A percentile compares a stretch with the other conserved stretches of the same genome.
Conservation (phyloP, 2,888 invertebrate species). For the Drosophila robusta region DNA sequence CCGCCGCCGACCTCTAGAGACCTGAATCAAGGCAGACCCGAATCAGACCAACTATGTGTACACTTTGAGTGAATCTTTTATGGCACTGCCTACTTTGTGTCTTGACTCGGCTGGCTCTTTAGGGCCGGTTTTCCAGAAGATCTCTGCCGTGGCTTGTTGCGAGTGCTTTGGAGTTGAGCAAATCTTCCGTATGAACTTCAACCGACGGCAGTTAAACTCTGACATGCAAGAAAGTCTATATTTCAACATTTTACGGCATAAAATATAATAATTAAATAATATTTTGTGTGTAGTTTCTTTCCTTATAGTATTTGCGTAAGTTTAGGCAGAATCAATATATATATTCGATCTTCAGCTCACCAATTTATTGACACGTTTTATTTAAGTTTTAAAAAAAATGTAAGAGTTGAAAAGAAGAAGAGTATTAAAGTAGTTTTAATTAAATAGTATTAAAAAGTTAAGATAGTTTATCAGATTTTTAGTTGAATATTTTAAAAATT, state of each 20-base stretch:
- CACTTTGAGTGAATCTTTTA: slow-evolving; percentile 68
- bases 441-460: too few relatives aligned
- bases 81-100: slow-evolving; percentile 75
- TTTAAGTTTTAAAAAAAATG: too few relatives aligned
- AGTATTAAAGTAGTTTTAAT: too few relatives aligned
- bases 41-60: slow-evolving; percentile 24
- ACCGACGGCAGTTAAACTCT: slow-evolving; percentile 54
- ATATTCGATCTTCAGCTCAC: too few relatives aligned
- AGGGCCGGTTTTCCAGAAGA: slow-evolving; percentile 26
- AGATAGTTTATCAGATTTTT: too few relatives aligned
- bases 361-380: too few relatives aligned
- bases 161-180: slow-evolving; percentile 8
- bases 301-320: too few relatives aligned
- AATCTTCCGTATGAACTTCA: not conserved
- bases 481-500: not conserved
- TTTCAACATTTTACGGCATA: too few relatives aligned
- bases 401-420: too few relatives aligned
- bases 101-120: slow-evolving; percentile 7
- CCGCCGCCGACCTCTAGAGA: not conserved
- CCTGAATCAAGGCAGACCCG: not conserved
- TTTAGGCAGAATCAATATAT: too few relatives aligned
- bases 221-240: not conserved
- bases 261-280: too few relatives aligned
- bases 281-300: too few relatives aligned
- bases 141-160: not conserved